These are phyloP conservation scores for Drosophila athabasca DNA, from an alignment of 1,140 invertebrate species.

Conservation along the genomic window DNA sequence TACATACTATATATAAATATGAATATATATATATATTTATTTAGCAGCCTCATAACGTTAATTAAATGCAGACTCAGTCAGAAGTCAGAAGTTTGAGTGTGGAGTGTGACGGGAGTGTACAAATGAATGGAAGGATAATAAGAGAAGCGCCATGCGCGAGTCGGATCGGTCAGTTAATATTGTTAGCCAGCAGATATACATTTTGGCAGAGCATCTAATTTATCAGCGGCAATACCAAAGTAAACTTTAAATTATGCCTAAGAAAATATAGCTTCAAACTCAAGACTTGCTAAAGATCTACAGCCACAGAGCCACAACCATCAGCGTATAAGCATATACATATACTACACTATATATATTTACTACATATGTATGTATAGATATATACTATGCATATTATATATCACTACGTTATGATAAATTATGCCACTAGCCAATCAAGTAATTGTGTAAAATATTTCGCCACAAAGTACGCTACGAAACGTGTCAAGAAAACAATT, in stretches of 20 bases:
- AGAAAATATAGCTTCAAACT: conserved; percentile 78
- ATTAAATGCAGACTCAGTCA: conserved; percentile 55
- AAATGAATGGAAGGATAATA: conserved; percentile 72
- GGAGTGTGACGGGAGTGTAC: conserved; percentile 47
- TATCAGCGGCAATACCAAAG: conserved; percentile 18
- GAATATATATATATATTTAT: conserved; percentile 57
- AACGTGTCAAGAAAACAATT: conserved; percentile 14
- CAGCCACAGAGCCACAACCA: conserved; percentile 29
- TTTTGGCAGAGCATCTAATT: conserved; percentile 54
- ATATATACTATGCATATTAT: conserved; percentile 62
- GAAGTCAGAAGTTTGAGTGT: conserved; percentile 10
- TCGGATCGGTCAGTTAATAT: conserved; percentile 19
- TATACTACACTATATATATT: conserved; percentile 48
- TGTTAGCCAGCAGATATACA: conserved; percentile 43
- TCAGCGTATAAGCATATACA: conserved; percentile 48
- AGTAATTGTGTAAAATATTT: conserved; percentile 80
- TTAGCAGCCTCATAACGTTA: conserved; percentile 58
- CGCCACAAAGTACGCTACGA: conserved; percentile 48
- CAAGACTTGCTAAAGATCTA: conserved; percentile 71
- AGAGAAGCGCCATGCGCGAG: conserved; percentile 32
- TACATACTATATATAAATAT: conserved; percentile 21
- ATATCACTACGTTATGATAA: conserved; percentile 74
- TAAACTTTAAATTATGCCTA: conserved; percentile 60
- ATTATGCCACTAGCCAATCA: conserved; percentile 77
- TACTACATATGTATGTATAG: conserved; percentile 21